Conservation (phyloP, 2,113 vertebrate species). For the Zosterops lateralis region DNA sequence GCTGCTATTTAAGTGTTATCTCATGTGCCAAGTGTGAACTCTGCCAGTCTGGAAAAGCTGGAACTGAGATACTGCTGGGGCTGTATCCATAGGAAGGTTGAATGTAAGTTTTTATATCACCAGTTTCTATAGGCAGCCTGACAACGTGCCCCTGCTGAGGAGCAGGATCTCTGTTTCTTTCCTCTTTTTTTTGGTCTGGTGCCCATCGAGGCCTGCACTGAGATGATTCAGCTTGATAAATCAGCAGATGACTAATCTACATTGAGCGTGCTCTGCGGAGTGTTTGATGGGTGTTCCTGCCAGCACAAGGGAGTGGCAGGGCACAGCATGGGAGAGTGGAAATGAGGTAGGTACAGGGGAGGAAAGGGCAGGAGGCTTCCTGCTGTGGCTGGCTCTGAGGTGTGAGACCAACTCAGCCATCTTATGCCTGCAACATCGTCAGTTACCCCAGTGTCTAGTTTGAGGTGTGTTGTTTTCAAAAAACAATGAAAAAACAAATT, state of each 20-base stretch:
- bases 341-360: background rate
- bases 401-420: fast-evolving
- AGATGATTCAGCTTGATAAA: background rate
- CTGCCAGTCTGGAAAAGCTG: background rate
- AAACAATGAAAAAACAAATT: background rate
- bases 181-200: background rate
- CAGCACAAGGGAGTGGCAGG: background rate
- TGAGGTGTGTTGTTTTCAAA: background rate
- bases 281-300: background rate
- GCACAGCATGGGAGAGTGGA: background rate
- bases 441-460: background rate
- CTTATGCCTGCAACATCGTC: background rate
- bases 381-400: background rate
- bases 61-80: background rate
- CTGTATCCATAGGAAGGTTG: background rate
- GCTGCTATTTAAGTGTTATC: background rate
- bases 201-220: background rate
- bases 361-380: background rate
- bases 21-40: background rate
- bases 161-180: background rate
- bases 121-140: background rate
- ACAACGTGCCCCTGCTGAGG: background rate
- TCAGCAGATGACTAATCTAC: background rate
- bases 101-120: background rate
- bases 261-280: background rate